Base-by-base conservation (phyloP, 2,797 vertebrate species). In the Pipistrellus nathusii region DNA sequence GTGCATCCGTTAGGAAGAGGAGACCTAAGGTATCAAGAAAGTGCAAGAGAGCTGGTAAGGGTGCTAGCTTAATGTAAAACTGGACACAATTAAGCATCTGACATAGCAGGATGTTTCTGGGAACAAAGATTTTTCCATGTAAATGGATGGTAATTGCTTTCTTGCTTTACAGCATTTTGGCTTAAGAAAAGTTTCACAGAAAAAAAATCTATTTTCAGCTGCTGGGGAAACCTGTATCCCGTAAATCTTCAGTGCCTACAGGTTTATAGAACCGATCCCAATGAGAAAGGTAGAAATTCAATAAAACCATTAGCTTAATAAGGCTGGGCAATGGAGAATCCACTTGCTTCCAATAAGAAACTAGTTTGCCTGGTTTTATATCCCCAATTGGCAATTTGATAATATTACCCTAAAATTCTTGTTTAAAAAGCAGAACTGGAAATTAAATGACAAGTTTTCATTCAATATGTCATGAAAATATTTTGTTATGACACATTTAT, bases 391-490 rank as follows among this genome's bases (percentile, higher is more conserved):
- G 41, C 83, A 94, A 84, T 88, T 82, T 73, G 72, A 90, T 85
- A n/a, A 80, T 64, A 12, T 66, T 87, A 69, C 21, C 18, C 57
- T 88, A 84, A 93, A 97, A 92, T 76, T 82, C 66, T 25, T 73
- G 18, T 93, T 94, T 94, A 51, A 55, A 88, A 94, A 82, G 21
- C 35, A 84, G 51, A 46, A n/a, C 35, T 75, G 27, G 25, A 81
- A 94, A 90, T 82, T 94, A 85, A 90, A 66, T n/a, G 32, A 94
- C 25, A 92, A 90, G 5, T 53, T 96, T 93, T 78, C 48, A 82
- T 78, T 82, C 55, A 59, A n/a, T 73, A 6, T 91, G 23, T n/a
- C 32, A 78, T 46, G 15, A 69, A 76, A 76, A 83, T 53, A 80
- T 76, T 51, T 90, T 82, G 11, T 93, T 86, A 88, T 55, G 15